Evolutionary conservation across 64 coral and sea anemone species (phyloP), one percentile per base, ranked within the genome.

Genomic region (Porites australiensis): DNA sequence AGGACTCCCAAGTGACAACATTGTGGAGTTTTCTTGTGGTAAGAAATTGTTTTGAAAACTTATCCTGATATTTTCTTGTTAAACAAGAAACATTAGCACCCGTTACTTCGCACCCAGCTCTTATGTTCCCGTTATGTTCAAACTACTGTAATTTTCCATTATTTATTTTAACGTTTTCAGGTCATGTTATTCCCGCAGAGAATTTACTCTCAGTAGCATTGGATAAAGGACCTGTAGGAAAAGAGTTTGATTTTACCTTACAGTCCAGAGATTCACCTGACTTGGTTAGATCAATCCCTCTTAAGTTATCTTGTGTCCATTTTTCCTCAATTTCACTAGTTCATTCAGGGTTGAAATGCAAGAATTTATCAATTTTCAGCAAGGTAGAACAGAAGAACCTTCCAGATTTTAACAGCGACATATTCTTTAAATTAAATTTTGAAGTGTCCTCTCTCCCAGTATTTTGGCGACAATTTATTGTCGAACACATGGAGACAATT

Each of bases 11-110:
- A 37, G 77, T 54, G 88, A 94, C 13, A 89, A 88, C 4, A 86
- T 99, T 16, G 48, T 65, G 4, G 98, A 99, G 53, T 99, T 98
- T 74, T 93, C 94, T 13, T 99, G 98, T 62, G 94, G 98, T 99
- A 96, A 49, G n/a, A 2, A 74, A 50, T 44, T 37, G 43, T 60
- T 13, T 58, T 58, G 13, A 18, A 52, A 37, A 50, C 22, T 50
- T 13, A n/a, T 49, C 3, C 49, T 11, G 13, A 13, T 6, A 59
- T 59, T 57, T 57, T 57, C 12, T 57, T 57, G 54, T 12, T 9
- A 9, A 9, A 9, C 1, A 12, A 9, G 54, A 57, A 6, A 7
- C 3, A 37, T 37, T 37, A 37, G 27, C 27, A 37, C 27, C 27
- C 27, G 1, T 37, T 37, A 37, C 27, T 37, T 37, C 27, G 27